Evolutionary conservation across 2,113 vertebrate species (phyloP).

Genomic region (Hydropotes inermis): DNA sequence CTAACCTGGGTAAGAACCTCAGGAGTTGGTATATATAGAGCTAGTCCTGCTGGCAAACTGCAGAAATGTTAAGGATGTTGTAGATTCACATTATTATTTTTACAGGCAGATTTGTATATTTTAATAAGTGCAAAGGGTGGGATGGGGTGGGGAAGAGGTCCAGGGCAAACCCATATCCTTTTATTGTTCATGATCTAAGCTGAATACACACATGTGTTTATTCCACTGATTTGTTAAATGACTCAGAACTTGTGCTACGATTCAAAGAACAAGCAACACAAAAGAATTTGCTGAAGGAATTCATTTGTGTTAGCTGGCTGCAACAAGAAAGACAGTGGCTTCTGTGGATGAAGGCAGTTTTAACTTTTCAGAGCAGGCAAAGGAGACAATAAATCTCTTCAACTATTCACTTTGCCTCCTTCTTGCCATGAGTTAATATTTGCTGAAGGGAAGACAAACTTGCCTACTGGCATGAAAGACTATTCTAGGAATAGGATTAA

Average conservation of each 20-base stretch:
- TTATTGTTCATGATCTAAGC: background rate
- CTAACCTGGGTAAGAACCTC: background rate
- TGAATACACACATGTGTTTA: background rate
- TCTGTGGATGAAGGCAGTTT: background rate
- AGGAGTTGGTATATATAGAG: background rate
- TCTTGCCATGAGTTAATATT: background rate
- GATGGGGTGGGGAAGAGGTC: background rate
- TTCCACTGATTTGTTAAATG: background rate
- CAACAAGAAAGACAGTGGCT: background rate
- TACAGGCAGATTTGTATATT: background rate
- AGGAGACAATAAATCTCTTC: background rate
- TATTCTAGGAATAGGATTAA: background rate
- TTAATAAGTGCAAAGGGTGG: background rate
- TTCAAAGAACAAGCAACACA: background rate
- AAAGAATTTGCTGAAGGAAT: background rate
- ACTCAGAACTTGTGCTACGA: background rate
- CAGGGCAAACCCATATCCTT: background rate
- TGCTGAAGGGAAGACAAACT: background rate
- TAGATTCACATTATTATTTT: background rate
- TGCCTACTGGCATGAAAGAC: background rate
- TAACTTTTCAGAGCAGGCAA: background rate
- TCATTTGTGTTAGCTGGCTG: background rate
- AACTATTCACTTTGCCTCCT: background rate
- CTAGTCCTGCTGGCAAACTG: background rate
- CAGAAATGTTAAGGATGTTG: background rate